Base-by-base conservation (phyloP, 2,113 vertebrate species). In the Pao palembangensis region DNA sequence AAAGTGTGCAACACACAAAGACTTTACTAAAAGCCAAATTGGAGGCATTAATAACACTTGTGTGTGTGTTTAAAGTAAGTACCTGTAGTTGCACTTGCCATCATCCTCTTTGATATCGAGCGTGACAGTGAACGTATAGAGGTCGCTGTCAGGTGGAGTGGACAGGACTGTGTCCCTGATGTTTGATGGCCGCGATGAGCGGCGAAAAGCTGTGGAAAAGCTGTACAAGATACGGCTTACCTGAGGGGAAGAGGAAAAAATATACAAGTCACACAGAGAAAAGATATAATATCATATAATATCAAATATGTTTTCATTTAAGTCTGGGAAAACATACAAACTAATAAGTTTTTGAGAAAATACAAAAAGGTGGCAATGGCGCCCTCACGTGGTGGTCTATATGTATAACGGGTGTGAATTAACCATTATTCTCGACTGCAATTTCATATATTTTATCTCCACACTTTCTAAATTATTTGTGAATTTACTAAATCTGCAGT, bases 41-140 rank as follows among this genome's bases (percentile, higher is more conserved):
- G 21, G 21, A 23, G 21, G 21, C 3, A 23, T 23, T 31, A 8
- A 31, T 31, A 8, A 38, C 8, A 47, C 44, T 6, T 58, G 1
- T 59, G 19, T 64, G 13, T 51, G 20, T 58, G 18, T 43, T 38
- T 56, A 38, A 5, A 43, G 42, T 7, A 47, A 34, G 31, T 73
- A 98, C 97, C 94, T 98, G 83, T 93, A 99, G 86, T 96, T 99
- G 71, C 96, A 95, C 90, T 97, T 99, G 66, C 96, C 93, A 71
- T 99, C 97, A 53, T 99, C 97, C 89, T 99, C 97, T 81, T 92
- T 97, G 67, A 99, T 91, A 86, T 99, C 97, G 58, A 99, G 78
- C 4, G 94, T 93, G 64, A 97, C 95, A 34, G 89, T 93, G 86
- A 99, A 99, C 63, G 92, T 94, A 81, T 93, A 99, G 14, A 95